Evolutionary conservation across 2,888 invertebrate genomes (phyloP).

Genomic region (Xanthorhoe designata): DNA sequence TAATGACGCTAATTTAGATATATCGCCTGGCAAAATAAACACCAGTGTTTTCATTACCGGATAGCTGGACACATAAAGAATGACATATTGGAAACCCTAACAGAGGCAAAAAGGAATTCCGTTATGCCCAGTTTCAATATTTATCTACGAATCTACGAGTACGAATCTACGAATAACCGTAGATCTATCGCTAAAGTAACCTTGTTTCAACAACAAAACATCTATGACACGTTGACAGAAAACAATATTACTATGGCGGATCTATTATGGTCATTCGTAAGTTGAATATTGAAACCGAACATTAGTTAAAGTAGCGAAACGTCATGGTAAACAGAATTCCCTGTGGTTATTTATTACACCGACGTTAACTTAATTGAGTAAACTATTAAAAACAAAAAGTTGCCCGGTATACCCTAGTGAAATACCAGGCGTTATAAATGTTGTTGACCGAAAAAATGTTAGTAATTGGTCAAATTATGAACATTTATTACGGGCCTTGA

Average conservation of each 20-base stretch:
- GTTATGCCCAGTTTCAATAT: too few species aligned
- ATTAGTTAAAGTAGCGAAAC: too few species aligned
- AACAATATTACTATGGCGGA: too few species aligned
- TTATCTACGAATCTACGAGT: too few species aligned
- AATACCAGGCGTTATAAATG: not conserved
- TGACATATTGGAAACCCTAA: too few species aligned
- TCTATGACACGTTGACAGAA: too few species aligned
- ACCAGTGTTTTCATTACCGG: conserved; percentile 1
- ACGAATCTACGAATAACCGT: too few species aligned
- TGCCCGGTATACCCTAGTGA: not conserved
- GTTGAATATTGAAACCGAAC: too few species aligned
- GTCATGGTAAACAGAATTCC: not conserved
- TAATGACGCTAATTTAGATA: not conserved
- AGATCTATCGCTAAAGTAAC: too few species aligned
- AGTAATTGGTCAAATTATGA: conserved; percentile 30
- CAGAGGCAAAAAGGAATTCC: too few species aligned
- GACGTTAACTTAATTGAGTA: not conserved
- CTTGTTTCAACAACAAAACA: too few species aligned
- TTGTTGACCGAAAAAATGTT: conserved; percentile 11
- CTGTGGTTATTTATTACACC: not conserved
- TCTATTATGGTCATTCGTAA: too few species aligned
- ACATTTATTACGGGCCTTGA: conserved; percentile 23
- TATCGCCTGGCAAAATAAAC: conserved; percentile 13
- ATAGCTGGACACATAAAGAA: not conserved
- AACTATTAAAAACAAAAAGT: not conserved